Base-by-base conservation (phyloP, 2,888 invertebrate genomes). In the Meganola albula region DNA sequence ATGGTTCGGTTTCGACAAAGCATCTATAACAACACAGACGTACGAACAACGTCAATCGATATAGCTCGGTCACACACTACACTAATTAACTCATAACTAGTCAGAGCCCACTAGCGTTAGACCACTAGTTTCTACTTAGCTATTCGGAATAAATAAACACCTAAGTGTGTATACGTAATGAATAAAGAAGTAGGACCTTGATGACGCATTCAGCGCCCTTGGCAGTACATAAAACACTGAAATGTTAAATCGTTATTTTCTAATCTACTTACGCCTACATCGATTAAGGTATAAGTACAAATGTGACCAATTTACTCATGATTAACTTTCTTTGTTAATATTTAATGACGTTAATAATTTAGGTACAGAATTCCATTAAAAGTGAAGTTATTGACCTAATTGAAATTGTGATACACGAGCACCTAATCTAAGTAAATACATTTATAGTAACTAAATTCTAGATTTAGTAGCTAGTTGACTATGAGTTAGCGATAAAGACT, bases 21-120 rank as follows among this genome's bases (percentile, higher is more conserved):
- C 78, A 85, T 85, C 85, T 85, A 85, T 70, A 85, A 85, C 80
- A 82, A 82, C 83, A 85, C 82, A 80, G 76, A 83, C 70, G 73
- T 71, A 80, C 74, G 72, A 58, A 76, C 71, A 76, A 76, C 74
- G 68, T 79, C 74, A 79, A 61, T 63, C 48, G 48, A 45, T 51
- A 44, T 51, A 60, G 48, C 54, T 50, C 53, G 43, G 25, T 30
- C 42, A 38, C 37, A 43, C 43, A 36, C 43, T 49, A 47, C 43
- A 5, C 30, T 23, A 30, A 28, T 37, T 28, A 44, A 23, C 14
- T 34, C n/a, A 12, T 34, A 11, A 22, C 23, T 28, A 10, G 44
- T 40, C 34, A 28, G 31, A 16, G 16, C 4, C 16, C 4, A n/a
- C 20, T 20, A 20, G 20, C 7, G 12, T 25, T 9, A 24, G 32